phyloP scores from a whole-genome alignment of 1,140 invertebrate genomes.

The Lasaia peninsularis region DNA sequence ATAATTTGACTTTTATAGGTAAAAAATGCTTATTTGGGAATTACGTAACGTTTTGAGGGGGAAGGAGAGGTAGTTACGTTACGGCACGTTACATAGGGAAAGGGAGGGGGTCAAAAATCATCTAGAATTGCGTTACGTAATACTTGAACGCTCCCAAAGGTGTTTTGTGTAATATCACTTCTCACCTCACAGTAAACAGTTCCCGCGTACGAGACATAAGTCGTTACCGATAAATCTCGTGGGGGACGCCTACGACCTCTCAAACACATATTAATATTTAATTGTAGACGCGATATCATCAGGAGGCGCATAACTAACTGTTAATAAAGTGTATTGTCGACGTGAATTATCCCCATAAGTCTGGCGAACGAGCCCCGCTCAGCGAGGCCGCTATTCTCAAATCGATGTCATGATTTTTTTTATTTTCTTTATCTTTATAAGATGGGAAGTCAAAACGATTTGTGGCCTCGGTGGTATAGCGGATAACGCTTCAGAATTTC shows the following conservation, averaged over 20 bases:
- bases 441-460: too few relatives aligned
- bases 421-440: too few relatives aligned
- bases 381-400: constrained; percentile 41
- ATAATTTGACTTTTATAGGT: too few relatives aligned
- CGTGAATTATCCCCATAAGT: constrained; percentile 71
- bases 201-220: constrained; percentile 38
- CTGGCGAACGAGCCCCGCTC: constrained; percentile 42
- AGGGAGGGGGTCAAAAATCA: too few relatives aligned
- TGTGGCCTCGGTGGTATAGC: too few relatives aligned
- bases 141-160: too few relatives aligned
- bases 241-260: constrained; percentile 54
- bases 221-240: constrained; percentile 55
- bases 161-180: constrained; percentile 22
- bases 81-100: too few relatives aligned
- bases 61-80: too few relatives aligned
- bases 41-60: too few relatives aligned
- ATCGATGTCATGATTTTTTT: background rate
- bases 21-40: too few relatives aligned
- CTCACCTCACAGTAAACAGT: constrained; percentile 56
- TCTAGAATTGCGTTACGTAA: too few relatives aligned
- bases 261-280: constrained; percentile 73
- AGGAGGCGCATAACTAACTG: constrained; percentile 64
- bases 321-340: constrained; percentile 75
- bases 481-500: too few relatives aligned
- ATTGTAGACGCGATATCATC: constrained; percentile 75